phyloP scores from a whole-genome alignment of 2,797 vertebrate species.

The Sphenopsis melanotis region DNA sequence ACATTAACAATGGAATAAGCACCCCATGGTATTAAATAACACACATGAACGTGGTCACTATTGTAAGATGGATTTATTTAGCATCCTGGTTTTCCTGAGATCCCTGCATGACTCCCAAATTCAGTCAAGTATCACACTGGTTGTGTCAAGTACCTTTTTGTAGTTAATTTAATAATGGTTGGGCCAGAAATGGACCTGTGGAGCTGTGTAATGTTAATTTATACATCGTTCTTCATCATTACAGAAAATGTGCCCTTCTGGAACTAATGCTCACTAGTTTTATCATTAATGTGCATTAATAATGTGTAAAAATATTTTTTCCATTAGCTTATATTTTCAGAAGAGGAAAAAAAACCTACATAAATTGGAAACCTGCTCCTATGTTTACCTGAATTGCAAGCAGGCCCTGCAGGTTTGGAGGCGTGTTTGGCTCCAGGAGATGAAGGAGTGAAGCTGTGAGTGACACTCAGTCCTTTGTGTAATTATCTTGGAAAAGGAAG shows the following conservation, averaged over 20 bases:
- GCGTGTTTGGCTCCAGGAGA: background rate
- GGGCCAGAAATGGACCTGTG: background rate
- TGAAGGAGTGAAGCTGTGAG: background rate
- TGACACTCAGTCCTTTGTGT: background rate
- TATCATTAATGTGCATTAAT: background rate
- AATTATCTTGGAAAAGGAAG: background rate
- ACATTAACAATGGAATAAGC: background rate
- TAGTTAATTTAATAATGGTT: slow-evolving; percentile 29
- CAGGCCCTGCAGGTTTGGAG: background rate
- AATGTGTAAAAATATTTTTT: background rate
- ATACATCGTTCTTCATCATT: background rate
- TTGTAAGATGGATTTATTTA: background rate
- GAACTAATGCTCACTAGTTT: background rate
- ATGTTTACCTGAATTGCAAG: background rate
- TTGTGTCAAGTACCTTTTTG: background rate
- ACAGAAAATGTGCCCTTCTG: slow-evolving; percentile 12
- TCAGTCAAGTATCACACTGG: background rate
- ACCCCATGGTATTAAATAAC: background rate
- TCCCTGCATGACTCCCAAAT: background rate
- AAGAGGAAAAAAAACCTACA: background rate
- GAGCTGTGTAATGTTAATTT: slow-evolving; percentile 1
- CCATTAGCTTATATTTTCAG: background rate
- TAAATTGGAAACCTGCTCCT: background rate
- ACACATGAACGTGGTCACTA: background rate
- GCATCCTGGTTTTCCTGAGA: background rate